Evolutionary conservation across 1,140 invertebrate genomes (phyloP).

Genomic region (Harpegnathos saltator): DNA sequence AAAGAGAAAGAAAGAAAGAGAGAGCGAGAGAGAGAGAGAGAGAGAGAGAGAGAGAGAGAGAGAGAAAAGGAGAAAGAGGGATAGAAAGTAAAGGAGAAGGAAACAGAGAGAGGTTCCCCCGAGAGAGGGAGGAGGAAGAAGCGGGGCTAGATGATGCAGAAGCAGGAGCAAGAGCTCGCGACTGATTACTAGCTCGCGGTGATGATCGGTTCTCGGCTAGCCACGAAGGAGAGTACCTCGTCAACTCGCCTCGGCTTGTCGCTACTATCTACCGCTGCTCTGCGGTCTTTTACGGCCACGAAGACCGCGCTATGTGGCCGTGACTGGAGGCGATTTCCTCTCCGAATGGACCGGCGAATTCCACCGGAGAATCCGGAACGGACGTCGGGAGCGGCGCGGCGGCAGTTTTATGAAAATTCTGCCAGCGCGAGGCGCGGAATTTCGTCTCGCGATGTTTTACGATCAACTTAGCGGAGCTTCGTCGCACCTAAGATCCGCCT

Average conservation of each 20-base stretch:
- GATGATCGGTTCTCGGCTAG: conserved; percentile 76
- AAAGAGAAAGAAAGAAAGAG: background rate
- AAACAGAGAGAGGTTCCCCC: background rate
- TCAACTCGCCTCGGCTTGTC: conserved; percentile 67
- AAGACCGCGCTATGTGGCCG: conserved; percentile 58
- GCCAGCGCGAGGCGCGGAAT: too few species aligned
- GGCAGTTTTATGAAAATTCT: too few species aligned
- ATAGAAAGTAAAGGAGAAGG: background rate
- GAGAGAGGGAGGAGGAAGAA: conserved; percentile 1
- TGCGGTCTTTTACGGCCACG: conserved; percentile 68
- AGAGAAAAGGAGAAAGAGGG: conserved; percentile 8
- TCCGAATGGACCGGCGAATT: too few species aligned
- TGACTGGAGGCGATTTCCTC: too few species aligned
- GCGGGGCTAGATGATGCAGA: conserved; percentile 38
- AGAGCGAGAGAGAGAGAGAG: background rate
- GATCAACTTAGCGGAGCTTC: too few species aligned
- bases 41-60: too few species aligned
- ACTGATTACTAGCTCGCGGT: conserved; percentile 78
- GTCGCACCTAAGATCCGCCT: too few species aligned
- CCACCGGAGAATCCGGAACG: too few species aligned
- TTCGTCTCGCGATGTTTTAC: too few species aligned
- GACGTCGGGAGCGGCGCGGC: too few species aligned
- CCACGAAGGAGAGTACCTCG: conserved; percentile 59
- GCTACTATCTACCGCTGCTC: conserved; percentile 42
- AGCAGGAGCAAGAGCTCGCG: conserved; percentile 44